Percentiles rank a stretch among this genome's conserved stretches.
Conservation (phyloP, 1,140 invertebrate genomes). For the Neodiprion fabricii region DNA sequence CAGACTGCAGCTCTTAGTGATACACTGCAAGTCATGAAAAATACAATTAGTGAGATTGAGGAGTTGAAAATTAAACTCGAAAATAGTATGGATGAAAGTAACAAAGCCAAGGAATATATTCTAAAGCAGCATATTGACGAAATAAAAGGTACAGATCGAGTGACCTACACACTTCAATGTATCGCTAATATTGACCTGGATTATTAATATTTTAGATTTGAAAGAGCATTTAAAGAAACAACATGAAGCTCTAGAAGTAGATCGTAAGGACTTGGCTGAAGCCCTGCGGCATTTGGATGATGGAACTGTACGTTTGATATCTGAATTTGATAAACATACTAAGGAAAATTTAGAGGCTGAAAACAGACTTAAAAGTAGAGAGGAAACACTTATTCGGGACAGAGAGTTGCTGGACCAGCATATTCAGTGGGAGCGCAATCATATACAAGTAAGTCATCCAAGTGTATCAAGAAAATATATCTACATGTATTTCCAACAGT, state of each 20-base stretch:
- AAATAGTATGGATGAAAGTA: constrained; percentile 36
- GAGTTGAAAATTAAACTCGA: constrained; percentile 42
- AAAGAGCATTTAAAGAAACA: constrained; percentile 44
- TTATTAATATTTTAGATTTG: constrained; percentile 38
- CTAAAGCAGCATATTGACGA: constrained; percentile 46
- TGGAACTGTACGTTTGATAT: constrained; percentile 34
- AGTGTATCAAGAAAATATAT: constrained; percentile 13
- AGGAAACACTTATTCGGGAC: constrained; percentile 45
- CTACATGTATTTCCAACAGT: constrained; percentile 5
- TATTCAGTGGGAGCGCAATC: constrained; percentile 49
- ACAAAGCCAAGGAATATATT: constrained; percentile 34
- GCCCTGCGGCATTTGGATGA: constrained; percentile 43
- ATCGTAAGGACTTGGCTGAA: constrained; percentile 44
- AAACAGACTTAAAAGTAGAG: constrained; percentile 41
- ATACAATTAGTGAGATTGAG: constrained; percentile 40
- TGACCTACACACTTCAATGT: not conserved
- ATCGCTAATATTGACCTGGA: constrained; percentile 9
- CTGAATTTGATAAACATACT: constrained; percentile 47
- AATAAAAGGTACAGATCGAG: constrained; percentile 42
- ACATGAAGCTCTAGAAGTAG: constrained; percentile 34
- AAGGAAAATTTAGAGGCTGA: constrained; percentile 38
- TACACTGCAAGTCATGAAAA: constrained; percentile 45
- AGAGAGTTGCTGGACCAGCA: constrained; percentile 52
- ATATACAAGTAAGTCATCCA: constrained; percentile 43
- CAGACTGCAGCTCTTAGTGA: constrained; percentile 44